A percentile compares a stretch with the other conserved stretches of the same genome.
phyloP scores from a whole-genome alignment of 1,140 invertebrate species.

The Caerostris darwini region DNA sequence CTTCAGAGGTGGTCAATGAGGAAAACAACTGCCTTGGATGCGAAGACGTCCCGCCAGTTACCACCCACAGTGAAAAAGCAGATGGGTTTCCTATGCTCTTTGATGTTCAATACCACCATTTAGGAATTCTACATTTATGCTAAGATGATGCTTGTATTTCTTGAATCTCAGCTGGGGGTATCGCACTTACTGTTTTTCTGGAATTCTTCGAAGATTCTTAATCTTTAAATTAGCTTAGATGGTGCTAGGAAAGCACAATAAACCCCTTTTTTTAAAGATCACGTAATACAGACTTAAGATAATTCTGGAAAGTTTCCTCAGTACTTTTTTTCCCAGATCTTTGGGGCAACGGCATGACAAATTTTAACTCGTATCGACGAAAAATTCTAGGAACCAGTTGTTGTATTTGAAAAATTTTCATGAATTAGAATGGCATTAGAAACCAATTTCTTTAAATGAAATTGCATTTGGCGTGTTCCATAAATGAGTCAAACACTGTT shows the following conservation, averaged over 20 bases:
- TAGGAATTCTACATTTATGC: neutral
- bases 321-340: too few species aligned
- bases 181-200: neutral
- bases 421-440: too few species aligned
- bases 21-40: neutral
- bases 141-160: neutral
- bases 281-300: neutral
- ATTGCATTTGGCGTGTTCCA: too few species aligned
- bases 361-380: too few species aligned
- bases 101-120: neutral
- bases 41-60: neutral
- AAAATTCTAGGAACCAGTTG: too few species aligned
- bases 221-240: neutral
- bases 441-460: too few species aligned
- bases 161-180: neutral
- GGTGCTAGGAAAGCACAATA: neutral
- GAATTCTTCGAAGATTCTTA: neutral
- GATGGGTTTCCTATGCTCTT: neutral
- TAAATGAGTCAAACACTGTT: too few species aligned
- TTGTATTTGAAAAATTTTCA: too few species aligned
- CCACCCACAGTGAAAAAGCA: neutral
- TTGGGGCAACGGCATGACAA: too few species aligned
- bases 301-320: too few species aligned
- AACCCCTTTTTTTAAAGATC: neutral
- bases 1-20: neutral